Conservation (phyloP, 2,888 invertebrate species). For the Lepidonotus clava region DNA sequence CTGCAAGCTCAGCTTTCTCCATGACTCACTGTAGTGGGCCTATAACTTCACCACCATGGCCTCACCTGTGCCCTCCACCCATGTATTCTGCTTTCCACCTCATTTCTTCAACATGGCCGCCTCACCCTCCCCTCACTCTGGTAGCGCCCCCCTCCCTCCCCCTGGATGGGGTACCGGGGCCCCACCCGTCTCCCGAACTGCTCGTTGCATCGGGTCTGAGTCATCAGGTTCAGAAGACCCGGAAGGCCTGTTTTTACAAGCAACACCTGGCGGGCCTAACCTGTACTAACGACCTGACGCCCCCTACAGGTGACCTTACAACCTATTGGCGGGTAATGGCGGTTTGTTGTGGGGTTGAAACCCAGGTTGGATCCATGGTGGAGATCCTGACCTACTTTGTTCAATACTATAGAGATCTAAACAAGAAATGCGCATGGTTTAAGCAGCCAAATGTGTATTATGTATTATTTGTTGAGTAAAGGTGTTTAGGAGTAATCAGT, state of each 20-base stretch:
- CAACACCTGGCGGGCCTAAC: not conserved
- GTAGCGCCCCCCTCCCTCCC: not conserved
- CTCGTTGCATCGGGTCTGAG: not conserved
- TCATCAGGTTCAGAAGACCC: not conserved
- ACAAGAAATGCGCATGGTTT: too few species aligned
- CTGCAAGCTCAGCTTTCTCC: too few species aligned
- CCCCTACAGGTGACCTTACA: not conserved
- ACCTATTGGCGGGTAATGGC: not conserved
- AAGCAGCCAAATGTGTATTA: too few species aligned
- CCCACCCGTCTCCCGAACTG: not conserved
- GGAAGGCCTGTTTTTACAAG: not conserved
- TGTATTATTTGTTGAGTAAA: too few species aligned
- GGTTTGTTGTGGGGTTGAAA: not conserved
- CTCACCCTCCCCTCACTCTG: not conserved
- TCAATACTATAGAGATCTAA: too few species aligned
- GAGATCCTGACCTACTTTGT: too few species aligned
- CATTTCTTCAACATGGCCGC: constrained; percentile 5
- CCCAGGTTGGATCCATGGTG: not conserved
- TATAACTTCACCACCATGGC: too few species aligned
- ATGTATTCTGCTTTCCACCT: not conserved
- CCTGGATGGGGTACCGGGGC: not conserved
- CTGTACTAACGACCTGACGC: not conserved
- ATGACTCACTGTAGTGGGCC: too few species aligned
- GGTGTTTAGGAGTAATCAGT: too few species aligned
- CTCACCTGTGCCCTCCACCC: not conserved